Evolutionary conservation across 1,140 invertebrate species (phyloP).

Genomic region (Dendrolimus kikuchii): DNA sequence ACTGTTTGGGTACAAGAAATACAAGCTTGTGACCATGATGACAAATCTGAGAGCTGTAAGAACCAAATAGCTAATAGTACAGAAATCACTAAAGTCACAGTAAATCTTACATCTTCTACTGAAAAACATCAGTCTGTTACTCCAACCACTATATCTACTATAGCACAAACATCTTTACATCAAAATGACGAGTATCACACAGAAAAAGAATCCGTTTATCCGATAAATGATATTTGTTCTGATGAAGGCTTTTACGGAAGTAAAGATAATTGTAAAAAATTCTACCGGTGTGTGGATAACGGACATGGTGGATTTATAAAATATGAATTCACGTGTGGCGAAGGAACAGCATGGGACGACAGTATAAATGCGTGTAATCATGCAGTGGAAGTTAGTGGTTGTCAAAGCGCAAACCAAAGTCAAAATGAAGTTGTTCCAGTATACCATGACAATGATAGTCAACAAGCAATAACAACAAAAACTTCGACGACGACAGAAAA

Average conservation of each 20-base stretch:
- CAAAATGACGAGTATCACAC: constrained; percentile 7
- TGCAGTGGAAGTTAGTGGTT: too few species aligned
- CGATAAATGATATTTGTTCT: constrained; percentile 32
- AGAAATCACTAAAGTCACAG: constrained; percentile 17
- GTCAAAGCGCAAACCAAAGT: too few species aligned
- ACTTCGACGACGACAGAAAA: constrained; percentile 1
- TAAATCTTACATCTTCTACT: constrained; percentile 21
- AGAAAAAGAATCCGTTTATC: constrained; percentile 5
- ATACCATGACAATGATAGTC: too few species aligned
- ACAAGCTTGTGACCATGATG: constrained; percentile 79
- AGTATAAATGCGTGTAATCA: constrained; percentile 15
- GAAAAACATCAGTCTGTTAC: background rate
- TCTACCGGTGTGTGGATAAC: constrained; percentile 81
- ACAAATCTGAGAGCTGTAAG: constrained; percentile 57
- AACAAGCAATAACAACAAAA: background rate
- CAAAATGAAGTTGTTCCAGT: too few species aligned
- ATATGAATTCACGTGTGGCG: constrained; percentile 75
- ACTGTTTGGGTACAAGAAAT: constrained; percentile 82
- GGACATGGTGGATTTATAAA: constrained; percentile 73
- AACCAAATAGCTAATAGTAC: constrained; percentile 7
- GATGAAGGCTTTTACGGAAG: constrained; percentile 78
- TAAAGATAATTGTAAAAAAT: constrained; percentile 78
- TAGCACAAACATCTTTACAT: background rate
- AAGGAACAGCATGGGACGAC: constrained; percentile 76
- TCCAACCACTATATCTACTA: constrained; percentile 4